Conservation (phyloP, 1,140 invertebrate species). For the Musca domestica region DNA sequence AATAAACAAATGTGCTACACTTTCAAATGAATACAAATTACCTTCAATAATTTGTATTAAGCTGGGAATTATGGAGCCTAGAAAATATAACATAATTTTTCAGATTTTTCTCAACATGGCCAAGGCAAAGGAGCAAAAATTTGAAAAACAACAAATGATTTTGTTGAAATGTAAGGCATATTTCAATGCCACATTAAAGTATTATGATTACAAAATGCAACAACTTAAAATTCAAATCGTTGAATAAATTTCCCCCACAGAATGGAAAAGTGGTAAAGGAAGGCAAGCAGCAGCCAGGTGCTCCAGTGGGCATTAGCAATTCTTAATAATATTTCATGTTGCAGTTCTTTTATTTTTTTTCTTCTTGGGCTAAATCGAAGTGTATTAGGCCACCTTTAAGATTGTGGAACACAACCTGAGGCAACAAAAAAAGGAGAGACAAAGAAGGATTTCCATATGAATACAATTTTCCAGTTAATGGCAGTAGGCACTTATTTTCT, state of each 20-base stretch:
- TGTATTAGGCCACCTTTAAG: conserved; percentile 10
- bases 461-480: not conserved
- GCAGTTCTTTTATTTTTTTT: not conserved
- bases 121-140: not conserved
- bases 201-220: conserved; percentile 9
- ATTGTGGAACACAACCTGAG: not conserved
- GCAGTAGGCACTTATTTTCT: not conserved
- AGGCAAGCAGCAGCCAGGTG: not conserved
- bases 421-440: not conserved
- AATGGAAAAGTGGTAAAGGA: too few relatives aligned
- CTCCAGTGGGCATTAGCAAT: not conserved
- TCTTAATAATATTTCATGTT: too few relatives aligned
- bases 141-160: not conserved
- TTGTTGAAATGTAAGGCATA: conserved; percentile 14
- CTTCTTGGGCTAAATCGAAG: not conserved
- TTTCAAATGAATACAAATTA: too few relatives aligned
- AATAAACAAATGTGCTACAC: too few relatives aligned
- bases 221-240: not conserved
- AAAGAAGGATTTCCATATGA: conserved; percentile 14
- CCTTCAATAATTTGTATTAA: too few relatives aligned
- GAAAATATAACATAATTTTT: too few relatives aligned
- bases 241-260: too few relatives aligned
- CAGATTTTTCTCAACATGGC: not conserved
- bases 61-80: too few relatives aligned
- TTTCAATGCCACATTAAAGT: conserved; percentile 13